phyloP scores from a whole-genome alignment of 2,797 vertebrate species.

The Xenopus petersii region DNA sequence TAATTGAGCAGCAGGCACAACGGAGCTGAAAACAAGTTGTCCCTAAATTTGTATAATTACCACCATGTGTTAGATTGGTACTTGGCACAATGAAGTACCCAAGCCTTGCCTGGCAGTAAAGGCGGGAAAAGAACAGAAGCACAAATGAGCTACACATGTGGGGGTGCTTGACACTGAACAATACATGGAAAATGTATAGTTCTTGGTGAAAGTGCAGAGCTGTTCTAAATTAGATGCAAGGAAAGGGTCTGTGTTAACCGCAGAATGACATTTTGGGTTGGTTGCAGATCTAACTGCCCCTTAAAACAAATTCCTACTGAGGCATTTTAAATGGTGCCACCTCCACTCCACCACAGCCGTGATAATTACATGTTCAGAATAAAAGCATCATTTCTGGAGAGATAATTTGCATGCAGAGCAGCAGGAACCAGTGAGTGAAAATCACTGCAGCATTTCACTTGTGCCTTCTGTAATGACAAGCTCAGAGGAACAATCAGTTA shows the following conservation, averaged over 20 bases:
- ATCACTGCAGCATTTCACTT: slow-evolving; percentile 54
- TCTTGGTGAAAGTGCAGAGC: too few relatives aligned
- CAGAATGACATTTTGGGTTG: too few relatives aligned
- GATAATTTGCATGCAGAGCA: slow-evolving; percentile 51
- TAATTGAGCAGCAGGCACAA: slow-evolving; percentile 1
- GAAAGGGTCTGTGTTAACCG: too few relatives aligned
- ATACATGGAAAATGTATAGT: too few relatives aligned
- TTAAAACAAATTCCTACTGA: neutral
- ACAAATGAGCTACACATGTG: neutral
- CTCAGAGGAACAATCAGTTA: slow-evolving; percentile 36
- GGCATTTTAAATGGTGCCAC: slow-evolving; percentile 11
- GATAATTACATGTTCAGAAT: slow-evolving; percentile 53
- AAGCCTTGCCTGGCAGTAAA: neutral
- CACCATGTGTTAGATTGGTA: neutral
- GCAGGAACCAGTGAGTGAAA: slow-evolving; percentile 44
- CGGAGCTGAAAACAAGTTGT: neutral
- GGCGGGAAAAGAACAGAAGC: neutral
- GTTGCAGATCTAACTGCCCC: too few relatives aligned
- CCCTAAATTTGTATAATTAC: neutral
- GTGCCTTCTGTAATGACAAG: slow-evolving; percentile 54
- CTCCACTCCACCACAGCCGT: slow-evolving; percentile 46
- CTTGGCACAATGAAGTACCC: neutral
- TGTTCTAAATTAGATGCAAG: too few relatives aligned
- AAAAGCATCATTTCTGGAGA: slow-evolving; percentile 47
- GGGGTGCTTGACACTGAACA: too few relatives aligned